phyloP scores from a whole-genome alignment of 2,888 invertebrate species.

The Hirtodrosophila confusa region DNA sequence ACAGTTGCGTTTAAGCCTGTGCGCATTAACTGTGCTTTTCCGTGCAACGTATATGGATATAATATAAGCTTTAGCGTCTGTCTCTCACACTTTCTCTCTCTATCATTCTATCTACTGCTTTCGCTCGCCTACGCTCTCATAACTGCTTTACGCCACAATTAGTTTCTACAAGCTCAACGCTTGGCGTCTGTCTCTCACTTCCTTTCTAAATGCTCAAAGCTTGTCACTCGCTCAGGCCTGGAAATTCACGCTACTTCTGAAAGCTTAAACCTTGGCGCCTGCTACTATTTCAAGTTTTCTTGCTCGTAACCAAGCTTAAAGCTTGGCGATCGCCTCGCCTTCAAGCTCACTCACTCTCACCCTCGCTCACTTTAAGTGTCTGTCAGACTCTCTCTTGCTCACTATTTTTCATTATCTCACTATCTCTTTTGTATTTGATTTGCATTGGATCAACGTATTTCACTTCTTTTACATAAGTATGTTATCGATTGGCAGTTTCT shows the following conservation, averaged over 20 bases:
- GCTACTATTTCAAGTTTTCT: neutral
- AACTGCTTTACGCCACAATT: neutral
- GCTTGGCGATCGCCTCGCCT: neutral
- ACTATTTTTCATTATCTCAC: slow-evolving; percentile 25
- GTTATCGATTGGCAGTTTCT: slow-evolving; percentile 34
- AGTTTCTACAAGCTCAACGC: slow-evolving; percentile 5
- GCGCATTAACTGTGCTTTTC: slow-evolving; percentile 16
- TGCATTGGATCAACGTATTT: slow-evolving; percentile 36
- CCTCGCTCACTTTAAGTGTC: slow-evolving; percentile 18
- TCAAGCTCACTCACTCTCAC: slow-evolving; percentile 18
- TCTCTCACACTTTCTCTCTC: slow-evolving; percentile 13
- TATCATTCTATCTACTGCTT: slow-evolving; percentile 12
- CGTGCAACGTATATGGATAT: neutral
- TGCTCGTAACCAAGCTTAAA: slow-evolving; percentile 1
- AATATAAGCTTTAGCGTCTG: neutral
- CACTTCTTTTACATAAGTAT: slow-evolving; percentile 28
- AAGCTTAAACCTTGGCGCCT: neutral
- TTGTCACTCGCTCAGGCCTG: neutral
- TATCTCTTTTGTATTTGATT: slow-evolving; percentile 21
- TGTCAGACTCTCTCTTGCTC: slow-evolving; percentile 1
- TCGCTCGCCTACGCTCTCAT: neutral
- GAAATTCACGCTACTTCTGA: neutral
- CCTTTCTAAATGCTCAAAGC: neutral
- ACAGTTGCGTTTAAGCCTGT: slow-evolving; percentile 11
- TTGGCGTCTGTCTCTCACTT: neutral